Base-by-base conservation (phyloP, 2,113 vertebrate species). In the Neoarius graeffei region DNA sequence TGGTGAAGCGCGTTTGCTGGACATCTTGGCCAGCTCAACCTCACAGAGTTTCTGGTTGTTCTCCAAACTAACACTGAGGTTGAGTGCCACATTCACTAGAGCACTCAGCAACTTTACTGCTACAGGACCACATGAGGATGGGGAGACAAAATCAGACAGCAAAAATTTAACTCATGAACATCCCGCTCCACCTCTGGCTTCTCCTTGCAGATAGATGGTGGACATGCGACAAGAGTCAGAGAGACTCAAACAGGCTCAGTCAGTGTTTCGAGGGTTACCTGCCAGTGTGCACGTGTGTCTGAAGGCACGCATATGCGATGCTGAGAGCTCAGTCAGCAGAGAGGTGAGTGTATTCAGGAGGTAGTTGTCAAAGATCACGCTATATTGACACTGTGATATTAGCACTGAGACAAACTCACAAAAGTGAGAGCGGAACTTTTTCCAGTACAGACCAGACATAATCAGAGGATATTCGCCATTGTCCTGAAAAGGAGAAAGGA, bases 201-300 rank as follows among this genome's bases (percentile, higher is more conserved):
- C 27, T 81, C 7, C 4, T 11, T 81, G 19, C 8, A 59, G 79
- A 81, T 30, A 20, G 2, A 8, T 57, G 52, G n/a, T 11, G 52
- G 42, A 48, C 17, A 48, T 48, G 71, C 15, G 23, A 25, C 9
- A 73, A 73, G 20, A 52, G 20, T 23, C 80, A 66, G 20, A 83
- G 3, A 60, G 59, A 64, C 19, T 62, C 35, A 73, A 74, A 74
- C 71, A 76, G 23, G 59, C 15, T 81, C 13, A 69, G 2, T 84
- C 83, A 27, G 64, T 10, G 42, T 84, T 69, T 84, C 19, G 64
- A 67, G 50, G 76, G 90, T 92, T 93, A 98, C 97, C 97, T 94
- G 97, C 96, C 17, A 98, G 96, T 9, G 97, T 97, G 91, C 97
- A 97, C n/a, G 97, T 98, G 94, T 98, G 97, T 86, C 97, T 95